Conservation (phyloP, 2,888 invertebrate genomes). For the Sabatieria punctata region DNA sequence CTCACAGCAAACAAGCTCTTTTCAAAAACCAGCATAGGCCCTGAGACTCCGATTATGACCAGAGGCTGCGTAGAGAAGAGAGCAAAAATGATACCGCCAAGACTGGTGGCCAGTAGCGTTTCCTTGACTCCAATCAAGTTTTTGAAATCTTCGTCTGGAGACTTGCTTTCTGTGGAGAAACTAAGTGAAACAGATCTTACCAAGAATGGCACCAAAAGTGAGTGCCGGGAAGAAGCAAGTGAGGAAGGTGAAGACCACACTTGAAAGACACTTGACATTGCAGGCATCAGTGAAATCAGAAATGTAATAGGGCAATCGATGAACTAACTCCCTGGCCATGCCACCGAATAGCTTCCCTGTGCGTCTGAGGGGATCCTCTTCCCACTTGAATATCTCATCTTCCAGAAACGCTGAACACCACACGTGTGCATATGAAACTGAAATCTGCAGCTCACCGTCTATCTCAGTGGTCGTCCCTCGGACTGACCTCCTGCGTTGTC, state of each 20-base stretch:
- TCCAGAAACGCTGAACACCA: not conserved
- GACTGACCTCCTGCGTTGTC: slow-evolving; percentile 46
- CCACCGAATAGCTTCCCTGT: not conserved
- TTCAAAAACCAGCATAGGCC: slow-evolving; percentile 77
- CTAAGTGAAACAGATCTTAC: too few species aligned
- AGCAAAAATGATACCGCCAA: slow-evolving; percentile 69
- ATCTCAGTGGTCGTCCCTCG: not conserved
- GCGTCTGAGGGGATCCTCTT: slow-evolving; percentile 20
- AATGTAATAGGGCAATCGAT: not conserved
- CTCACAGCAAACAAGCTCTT: slow-evolving; percentile 62
- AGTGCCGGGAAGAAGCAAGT: not conserved
- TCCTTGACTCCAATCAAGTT: slow-evolving; percentile 80
- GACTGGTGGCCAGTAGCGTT: slow-evolving; percentile 58
- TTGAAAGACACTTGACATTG: not conserved
- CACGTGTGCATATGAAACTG: not conserved
- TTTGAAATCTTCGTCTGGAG: slow-evolving; percentile 68
- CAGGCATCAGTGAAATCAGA: not conserved
- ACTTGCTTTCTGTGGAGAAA: too few species aligned
- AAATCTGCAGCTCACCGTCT: not conserved
- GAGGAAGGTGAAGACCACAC: not conserved
- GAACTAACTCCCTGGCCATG: not conserved
- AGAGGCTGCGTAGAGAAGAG: slow-evolving; percentile 72
- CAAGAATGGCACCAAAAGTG: not conserved
- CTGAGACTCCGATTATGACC: slow-evolving; percentile 84
- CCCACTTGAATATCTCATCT: too few species aligned